Percentiles rank a stretch among this genome's conserved stretches.
These are phyloP conservation scores for Chelonoidis abingdonii DNA, from an alignment of 2,113 vertebrate species.

Conservation along the genomic window DNA sequence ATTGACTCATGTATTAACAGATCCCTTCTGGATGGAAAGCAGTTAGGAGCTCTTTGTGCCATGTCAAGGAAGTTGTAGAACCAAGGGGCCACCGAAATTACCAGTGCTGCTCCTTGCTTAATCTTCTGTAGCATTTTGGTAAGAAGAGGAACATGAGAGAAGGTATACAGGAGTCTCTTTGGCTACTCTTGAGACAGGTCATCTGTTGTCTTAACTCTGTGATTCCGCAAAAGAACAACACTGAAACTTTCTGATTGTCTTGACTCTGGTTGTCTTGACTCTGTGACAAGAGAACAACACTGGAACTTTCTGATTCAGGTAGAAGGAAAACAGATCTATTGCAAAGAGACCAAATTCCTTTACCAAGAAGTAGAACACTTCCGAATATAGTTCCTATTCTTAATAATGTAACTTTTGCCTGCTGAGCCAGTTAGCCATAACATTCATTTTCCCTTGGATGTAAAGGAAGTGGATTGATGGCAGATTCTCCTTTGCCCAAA, in stretches of 20 bases:
- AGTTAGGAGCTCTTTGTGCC: too few relatives aligned
- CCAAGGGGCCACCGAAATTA: background rate
- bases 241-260: background rate
- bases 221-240: background rate
- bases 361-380: background rate
- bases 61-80: too few relatives aligned
- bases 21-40: background rate
- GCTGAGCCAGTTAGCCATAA: background rate
- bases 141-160: background rate
- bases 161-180: background rate
- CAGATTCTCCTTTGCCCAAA: background rate
- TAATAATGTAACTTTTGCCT: background rate
- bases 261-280: background rate
- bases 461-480: background rate
- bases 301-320: background rate
- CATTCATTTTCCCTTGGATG: background rate
- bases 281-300: background rate
- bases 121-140: background rate
- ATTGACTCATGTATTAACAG: background rate
- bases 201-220: background rate
- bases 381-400: background rate
- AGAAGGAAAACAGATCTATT: background rate
- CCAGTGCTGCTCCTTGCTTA: rapidly evolving
- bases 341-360: background rate
- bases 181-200: background rate